A percentile compares a stretch with the other conserved stretches of the same genome.
These are phyloP conservation scores for Apogon talboti DNA, from an alignment of 2,797 vertebrate genomes.

Conservation along the genomic window DNA sequence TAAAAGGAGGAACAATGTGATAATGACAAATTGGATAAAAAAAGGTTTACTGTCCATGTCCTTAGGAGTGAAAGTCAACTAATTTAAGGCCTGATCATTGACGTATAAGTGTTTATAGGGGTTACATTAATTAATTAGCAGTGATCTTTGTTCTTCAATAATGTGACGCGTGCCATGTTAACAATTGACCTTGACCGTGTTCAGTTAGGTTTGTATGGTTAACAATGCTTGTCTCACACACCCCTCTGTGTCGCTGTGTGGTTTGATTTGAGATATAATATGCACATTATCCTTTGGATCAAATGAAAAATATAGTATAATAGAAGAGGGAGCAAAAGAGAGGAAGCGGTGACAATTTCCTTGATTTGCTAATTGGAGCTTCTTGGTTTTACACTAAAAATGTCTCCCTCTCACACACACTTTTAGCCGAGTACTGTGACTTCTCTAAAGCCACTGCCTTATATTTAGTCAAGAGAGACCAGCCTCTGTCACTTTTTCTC, in stretches of 20 bases:
- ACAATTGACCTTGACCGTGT: conserved; percentile 41
- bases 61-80: conserved; percentile 10
- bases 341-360: conserved; percentile 33
- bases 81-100: conserved; percentile 25
- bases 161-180: conserved; percentile 16
- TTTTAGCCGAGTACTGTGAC: conserved; percentile 47
- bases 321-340: conserved; percentile 26
- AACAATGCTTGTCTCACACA: conserved; percentile 27
- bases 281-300: too few species aligned
- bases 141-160: conserved; percentile 42
- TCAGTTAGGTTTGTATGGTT: conserved; percentile 46
- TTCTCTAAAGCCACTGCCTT: conserved; percentile 61
- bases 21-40: conserved; percentile 3
- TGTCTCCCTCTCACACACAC: neutral
- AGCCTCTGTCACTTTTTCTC: conserved; percentile 73
- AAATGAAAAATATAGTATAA: too few species aligned
- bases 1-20: neutral
- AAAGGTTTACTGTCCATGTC: conserved; percentile 12
- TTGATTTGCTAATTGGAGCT: conserved; percentile 70
- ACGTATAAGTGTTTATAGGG: conserved; percentile 38
- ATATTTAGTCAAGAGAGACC: conserved; percentile 69
- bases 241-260: conserved; percentile 8
- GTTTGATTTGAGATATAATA: neutral
- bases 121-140: conserved; percentile 37
- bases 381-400: conserved; percentile 55